Conservation (phyloP, 2,888 invertebrate species). For the Myopa testacea region DNA sequence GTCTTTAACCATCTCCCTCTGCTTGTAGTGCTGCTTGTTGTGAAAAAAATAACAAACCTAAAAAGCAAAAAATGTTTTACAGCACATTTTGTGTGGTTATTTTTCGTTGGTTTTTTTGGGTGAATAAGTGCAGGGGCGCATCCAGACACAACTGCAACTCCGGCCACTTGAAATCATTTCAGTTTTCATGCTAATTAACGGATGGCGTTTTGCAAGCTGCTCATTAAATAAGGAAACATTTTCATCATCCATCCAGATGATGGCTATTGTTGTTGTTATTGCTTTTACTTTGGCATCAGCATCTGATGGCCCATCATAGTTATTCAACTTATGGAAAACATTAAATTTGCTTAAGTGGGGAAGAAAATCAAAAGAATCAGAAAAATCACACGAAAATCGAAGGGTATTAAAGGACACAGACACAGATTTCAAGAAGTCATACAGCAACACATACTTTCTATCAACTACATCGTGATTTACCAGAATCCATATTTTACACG, state of each 20-base stretch:
- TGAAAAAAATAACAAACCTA: not conserved
- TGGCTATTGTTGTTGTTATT: not conserved
- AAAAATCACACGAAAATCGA: conserved; percentile 9
- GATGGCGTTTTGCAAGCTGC: conserved; percentile 12
- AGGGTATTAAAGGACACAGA: not conserved
- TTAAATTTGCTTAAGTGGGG: not conserved
- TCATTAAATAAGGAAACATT: conserved; percentile 14
- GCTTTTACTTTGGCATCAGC: not conserved
- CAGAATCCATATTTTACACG: conserved; percentile 6
- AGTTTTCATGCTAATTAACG: conserved; percentile 24
- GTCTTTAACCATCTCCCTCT: not conserved
- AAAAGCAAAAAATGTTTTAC: not conserved
- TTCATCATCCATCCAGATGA: not conserved
- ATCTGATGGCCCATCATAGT: not conserved
- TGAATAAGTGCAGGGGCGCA: not conserved
- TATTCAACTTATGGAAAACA: not conserved
- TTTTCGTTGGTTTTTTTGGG: not conserved
- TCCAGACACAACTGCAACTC: not conserved
- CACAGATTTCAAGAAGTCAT: not conserved
- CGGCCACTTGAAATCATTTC: conserved; percentile 8
- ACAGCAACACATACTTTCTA: not conserved
- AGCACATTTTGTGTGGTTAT: not conserved
- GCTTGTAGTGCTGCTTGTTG: too few relatives aligned
- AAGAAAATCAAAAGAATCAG: not conserved
- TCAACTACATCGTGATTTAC: conserved; percentile 22